Evolutionary conservation across 1,140 invertebrate species (phyloP).

Genomic region (Neodiprion lecontei): DNA sequence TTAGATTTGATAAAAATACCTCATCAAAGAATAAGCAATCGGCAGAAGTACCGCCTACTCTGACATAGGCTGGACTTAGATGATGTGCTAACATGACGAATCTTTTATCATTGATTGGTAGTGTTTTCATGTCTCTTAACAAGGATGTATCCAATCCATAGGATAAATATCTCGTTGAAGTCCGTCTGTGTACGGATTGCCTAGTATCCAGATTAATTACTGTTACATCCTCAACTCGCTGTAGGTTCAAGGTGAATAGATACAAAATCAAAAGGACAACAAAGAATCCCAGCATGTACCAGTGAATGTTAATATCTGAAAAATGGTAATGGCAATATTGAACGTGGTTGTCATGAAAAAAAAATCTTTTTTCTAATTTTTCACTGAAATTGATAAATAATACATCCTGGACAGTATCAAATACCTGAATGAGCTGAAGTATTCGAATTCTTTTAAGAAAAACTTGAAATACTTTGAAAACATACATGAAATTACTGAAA

Average conservation of each 20-base stretch:
- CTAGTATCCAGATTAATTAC: constrained; percentile 16
- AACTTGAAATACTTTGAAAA: too few species aligned
- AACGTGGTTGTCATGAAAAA: too few species aligned
- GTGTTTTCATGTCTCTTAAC: constrained; percentile 40
- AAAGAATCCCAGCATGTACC: constrained; percentile 9
- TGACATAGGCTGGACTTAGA: constrained; percentile 67
- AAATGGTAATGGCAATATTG: not conserved
- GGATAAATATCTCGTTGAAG: constrained; percentile 54
- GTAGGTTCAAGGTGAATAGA: constrained; percentile 6
- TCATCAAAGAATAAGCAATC: constrained; percentile 69
- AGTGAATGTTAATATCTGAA: constrained; percentile 23
- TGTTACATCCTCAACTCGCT: constrained; percentile 11
- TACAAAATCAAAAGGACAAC: constrained; percentile 14
- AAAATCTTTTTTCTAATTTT: too few species aligned
- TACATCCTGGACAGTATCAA: too few species aligned
- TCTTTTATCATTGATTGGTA: constrained; percentile 49
- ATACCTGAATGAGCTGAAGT: not conserved
- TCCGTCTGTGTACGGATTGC: constrained; percentile 26
- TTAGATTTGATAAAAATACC: constrained; percentile 28
- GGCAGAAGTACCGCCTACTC: constrained; percentile 72
- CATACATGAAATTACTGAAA: too few species aligned
- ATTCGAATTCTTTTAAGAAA: not conserved
- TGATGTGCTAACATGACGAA: constrained; percentile 64
- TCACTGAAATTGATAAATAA: too few species aligned
- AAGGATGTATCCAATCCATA: constrained; percentile 55